A percentile compares a stretch with the other conserved stretches of the same genome.
phyloP scores from a whole-genome alignment of 2,113 vertebrate genomes.

The Narcine bancroftii region DNA sequence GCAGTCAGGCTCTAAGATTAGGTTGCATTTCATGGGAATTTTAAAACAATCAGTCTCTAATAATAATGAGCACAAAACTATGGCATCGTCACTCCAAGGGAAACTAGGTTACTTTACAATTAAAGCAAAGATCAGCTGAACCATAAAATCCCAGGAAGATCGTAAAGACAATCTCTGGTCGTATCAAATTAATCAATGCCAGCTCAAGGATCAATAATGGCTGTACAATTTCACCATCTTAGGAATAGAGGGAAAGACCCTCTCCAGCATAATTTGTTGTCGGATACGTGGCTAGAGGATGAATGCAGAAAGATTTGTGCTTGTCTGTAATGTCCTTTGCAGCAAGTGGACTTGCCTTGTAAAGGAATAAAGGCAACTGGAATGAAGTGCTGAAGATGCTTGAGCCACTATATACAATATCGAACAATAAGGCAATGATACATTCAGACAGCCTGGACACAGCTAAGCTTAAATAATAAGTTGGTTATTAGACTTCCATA shows the following conservation, averaged over 20 bases:
- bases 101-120: no score
- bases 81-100: no score
- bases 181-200: neutral
- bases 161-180: neutral
- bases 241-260: neutral
- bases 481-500: neutral
- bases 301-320: neutral
- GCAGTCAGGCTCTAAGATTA: neutral
- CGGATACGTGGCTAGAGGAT: neutral
- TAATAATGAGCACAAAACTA: no score
- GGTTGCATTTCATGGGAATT: neutral
- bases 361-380: neutral
- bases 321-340: neutral
- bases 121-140: neutral
- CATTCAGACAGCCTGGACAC: neutral
- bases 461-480: neutral
- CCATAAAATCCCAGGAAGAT: neutral
- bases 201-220: neutral
- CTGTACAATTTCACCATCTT: neutral
- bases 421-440: neutral
- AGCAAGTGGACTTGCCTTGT: neutral
- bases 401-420: neutral
- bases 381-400: neutral
- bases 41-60: neutral
- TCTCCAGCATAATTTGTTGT: neutral